These are phyloP conservation scores for Falco biarmicus DNA, from an alignment of 2,797 vertebrate species.

Conservation along the genomic window DNA sequence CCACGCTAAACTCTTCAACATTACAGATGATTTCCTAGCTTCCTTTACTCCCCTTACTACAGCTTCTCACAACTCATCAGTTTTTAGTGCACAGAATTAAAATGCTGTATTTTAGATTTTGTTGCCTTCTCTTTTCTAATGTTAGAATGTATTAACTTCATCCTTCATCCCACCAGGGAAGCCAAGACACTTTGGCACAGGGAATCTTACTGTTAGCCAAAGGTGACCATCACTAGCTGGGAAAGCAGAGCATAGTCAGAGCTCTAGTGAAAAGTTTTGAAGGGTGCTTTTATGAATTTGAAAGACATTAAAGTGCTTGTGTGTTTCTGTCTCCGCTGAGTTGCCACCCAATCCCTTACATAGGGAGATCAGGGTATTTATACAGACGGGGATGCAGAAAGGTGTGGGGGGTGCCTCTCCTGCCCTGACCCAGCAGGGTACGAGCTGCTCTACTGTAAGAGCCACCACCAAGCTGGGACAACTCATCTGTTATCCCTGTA, in stretches of 20 bases:
- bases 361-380: neutral
- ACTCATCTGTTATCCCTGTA: neutral
- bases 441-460: neutral
- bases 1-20: neutral
- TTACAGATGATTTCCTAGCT: slow-evolving; percentile 12
- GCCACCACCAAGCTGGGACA: neutral
- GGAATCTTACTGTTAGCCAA: neutral
- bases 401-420: rapidly evolving
- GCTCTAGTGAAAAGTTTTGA: neutral
- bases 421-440: neutral
- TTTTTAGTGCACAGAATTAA: neutral
- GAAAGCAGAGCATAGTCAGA: neutral
- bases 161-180: neutral
- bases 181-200: neutral
- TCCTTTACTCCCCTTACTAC: neutral
- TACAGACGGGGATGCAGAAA: neutral
- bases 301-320: neutral
- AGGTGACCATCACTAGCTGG: neutral
- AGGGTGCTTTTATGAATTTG: neutral
- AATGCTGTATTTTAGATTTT: neutral
- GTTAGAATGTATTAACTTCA: slow-evolving; percentile 4
- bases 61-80: neutral
- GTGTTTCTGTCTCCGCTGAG: neutral
- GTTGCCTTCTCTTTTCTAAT: neutral
- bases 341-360: neutral